Percentiles rank a stretch among this genome's conserved stretches.
These are phyloP conservation scores for Australoheros facetus DNA, from an alignment of 2,797 vertebrate genomes.

Conservation along the genomic window DNA sequence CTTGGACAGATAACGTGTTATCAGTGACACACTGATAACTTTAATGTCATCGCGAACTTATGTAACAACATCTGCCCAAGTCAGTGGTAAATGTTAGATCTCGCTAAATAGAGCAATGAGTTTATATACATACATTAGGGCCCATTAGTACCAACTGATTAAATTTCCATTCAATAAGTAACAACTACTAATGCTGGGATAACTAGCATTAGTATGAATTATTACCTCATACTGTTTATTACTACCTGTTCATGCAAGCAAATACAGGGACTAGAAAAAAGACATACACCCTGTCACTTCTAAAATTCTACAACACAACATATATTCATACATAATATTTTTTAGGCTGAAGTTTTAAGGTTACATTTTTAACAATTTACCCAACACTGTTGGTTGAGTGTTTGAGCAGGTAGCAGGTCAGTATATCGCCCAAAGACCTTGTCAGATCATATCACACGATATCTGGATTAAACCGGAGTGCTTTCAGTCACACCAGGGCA, in stretches of 20 bases:
- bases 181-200: neutral
- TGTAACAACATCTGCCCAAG: slow-evolving; percentile 22
- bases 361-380: neutral
- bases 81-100: neutral
- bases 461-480: neutral
- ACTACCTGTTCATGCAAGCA: neutral
- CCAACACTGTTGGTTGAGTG: neutral
- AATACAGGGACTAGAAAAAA: neutral
- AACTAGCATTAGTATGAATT: slow-evolving; percentile 14
- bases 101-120: neutral
- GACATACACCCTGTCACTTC: neutral
- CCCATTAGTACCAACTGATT: no score
- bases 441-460: slow-evolving; percentile 36
- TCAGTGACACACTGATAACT: slow-evolving; percentile 10
- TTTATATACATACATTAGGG: neutral
- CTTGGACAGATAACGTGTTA: slow-evolving; percentile 30
- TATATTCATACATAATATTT: neutral
- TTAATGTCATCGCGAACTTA: slow-evolving; percentile 28
- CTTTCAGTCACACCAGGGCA: slow-evolving; percentile 14
- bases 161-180: no score
- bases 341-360: neutral
- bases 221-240: neutral
- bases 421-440: slow-evolving; percentile 15
- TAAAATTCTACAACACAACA: neutral
- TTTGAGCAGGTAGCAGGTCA: slow-evolving; percentile 44